Evolutionary conservation across 2,888 invertebrate genomes (phyloP), one percentile per base, ranked within the genome.

Genomic region (Nomada fabriciana): DNA sequence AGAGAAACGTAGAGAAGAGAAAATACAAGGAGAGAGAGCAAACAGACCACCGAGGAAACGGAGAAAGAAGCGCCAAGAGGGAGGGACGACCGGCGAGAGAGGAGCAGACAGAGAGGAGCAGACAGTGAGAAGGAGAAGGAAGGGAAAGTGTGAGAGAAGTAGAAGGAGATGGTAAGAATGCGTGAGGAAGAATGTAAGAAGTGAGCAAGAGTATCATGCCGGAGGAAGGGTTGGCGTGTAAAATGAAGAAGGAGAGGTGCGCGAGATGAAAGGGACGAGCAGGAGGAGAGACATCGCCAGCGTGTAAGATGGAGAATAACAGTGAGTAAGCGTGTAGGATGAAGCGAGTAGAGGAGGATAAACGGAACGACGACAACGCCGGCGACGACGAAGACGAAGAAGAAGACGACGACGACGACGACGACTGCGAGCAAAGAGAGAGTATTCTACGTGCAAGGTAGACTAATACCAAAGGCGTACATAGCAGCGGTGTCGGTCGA

Each of bases 161-260:
- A 64, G 71, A 75, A 50, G 76, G 65, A 74, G 76, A 77, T 50
- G 76, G 76, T 71, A 76, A 68, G 87, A 87, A 87, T 82, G 85
- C 84, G 85, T 57, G 77, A 83, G 79, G 87, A 79, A 79, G 84
- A 82, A 80, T 84, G 82, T 72, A 67, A 75, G 75, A 81, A 80
- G 74, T 53, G 82, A 76, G 79, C 20, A 53, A 85, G 80, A 84
- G 76, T 76, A 70, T 70, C 73, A 63, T 68, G 75, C 57, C 47
- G n/a, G 74, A 53, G 57, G 23, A 59, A 59, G 71, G 65, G 15
- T 11, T 64, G 70, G 64, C 59, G 61, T 59, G 74, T 64, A 76
- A 74, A 74, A 81, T 60, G 79, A 77, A 77, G 47, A 52, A 43
- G 18, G 71, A 50, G 65, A 64, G 25, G 63, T 15, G 78, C 23